Evolutionary conservation across 2,888 invertebrate species (phyloP).

Genomic region (Drosophila nigricruria): DNA sequence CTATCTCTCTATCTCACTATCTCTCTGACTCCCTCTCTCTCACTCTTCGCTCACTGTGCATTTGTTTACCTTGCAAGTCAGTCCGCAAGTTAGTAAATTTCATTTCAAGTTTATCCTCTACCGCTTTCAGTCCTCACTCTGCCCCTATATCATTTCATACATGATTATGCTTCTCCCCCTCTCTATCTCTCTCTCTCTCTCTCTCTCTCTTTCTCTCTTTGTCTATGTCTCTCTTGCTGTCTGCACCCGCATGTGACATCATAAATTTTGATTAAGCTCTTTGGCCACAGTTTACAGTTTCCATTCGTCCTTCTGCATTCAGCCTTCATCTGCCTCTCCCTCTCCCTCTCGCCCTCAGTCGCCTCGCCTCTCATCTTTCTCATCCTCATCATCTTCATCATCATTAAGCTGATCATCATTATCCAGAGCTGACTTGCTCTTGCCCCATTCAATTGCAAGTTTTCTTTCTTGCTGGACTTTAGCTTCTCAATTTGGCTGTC

Average conservation of each 20-base stretch:
- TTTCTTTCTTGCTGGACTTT: slow-evolving; percentile 32
- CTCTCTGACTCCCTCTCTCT: neutral
- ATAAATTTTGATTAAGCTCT: slow-evolving; percentile 77
- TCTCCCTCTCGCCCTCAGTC: neutral
- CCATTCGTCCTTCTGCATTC: slow-evolving; percentile 37
- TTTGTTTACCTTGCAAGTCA: slow-evolving; percentile 61
- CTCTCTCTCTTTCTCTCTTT: neutral
- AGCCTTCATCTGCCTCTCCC: neutral
- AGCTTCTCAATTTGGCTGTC: slow-evolving; percentile 47
- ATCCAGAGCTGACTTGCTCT: slow-evolving; percentile 36
- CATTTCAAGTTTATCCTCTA: slow-evolving; percentile 47
- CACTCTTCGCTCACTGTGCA: slow-evolving; percentile 12
- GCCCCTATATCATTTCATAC: slow-evolving; percentile 14
- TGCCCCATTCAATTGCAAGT: slow-evolving; percentile 38
- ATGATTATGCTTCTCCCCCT: neutral
- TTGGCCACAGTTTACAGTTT: slow-evolving; percentile 76
- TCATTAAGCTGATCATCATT: slow-evolving; percentile 19
- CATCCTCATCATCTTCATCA: neutral
- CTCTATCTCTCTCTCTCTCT: neutral
- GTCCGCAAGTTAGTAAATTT: slow-evolving; percentile 57
- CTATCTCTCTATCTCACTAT: neutral
- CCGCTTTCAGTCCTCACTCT: neutral
- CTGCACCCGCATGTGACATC: slow-evolving; percentile 65
- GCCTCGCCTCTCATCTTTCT: neutral
- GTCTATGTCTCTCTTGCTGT: slow-evolving; percentile 5